Evolutionary conservation across 1,140 invertebrate genomes (phyloP).

Genomic region (Stratiolaelaps scimitus): DNA sequence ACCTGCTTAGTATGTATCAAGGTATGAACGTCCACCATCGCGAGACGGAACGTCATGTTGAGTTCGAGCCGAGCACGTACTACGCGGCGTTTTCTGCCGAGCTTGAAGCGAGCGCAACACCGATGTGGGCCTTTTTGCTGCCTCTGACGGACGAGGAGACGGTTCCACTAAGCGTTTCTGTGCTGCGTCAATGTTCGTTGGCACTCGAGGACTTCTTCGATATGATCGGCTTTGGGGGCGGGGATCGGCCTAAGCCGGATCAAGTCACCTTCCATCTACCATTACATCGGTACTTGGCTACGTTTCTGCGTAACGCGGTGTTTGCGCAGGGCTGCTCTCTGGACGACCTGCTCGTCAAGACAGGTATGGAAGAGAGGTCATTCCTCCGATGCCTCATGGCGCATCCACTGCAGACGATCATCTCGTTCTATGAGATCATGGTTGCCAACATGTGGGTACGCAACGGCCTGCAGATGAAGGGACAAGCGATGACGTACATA

Average conservation of each 20-base stretch:
- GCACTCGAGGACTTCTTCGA: slow-evolving; percentile 74
- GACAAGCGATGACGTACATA: slow-evolving; percentile 96
- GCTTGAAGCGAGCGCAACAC: slow-evolving; percentile 84
- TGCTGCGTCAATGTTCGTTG: slow-evolving; percentile 57
- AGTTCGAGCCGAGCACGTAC: slow-evolving; percentile 91
- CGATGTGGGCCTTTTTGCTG: slow-evolving; percentile 87
- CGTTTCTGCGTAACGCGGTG: slow-evolving; percentile 78
- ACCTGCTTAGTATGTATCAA: slow-evolving; percentile 83
- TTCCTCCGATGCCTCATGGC: slow-evolving; percentile 29
- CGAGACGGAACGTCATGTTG: slow-evolving; percentile 76
- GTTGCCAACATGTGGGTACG: slow-evolving; percentile 77
- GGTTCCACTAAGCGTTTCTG: slow-evolving; percentile 55
- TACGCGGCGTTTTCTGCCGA: slow-evolving; percentile 93
- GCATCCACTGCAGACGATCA: slow-evolving; percentile 57
- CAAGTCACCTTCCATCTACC: slow-evolving; percentile 90
- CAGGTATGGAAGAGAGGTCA: slow-evolving; percentile 41
- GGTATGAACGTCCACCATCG: slow-evolving; percentile 90
- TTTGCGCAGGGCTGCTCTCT: slow-evolving; percentile 62
- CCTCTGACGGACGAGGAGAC: slow-evolving; percentile 57
- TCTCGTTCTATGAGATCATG: slow-evolving; percentile 84
- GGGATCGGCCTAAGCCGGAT: slow-evolving; percentile 59
- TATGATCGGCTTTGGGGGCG: slow-evolving; percentile 57
- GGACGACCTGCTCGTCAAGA: slow-evolving; percentile 55
- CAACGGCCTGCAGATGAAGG: slow-evolving; percentile 92
- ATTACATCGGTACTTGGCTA: slow-evolving; percentile 80